phyloP scores from a whole-genome alignment of 2,797 vertebrate genomes.

The Sylvilagus floridanus region DNA sequence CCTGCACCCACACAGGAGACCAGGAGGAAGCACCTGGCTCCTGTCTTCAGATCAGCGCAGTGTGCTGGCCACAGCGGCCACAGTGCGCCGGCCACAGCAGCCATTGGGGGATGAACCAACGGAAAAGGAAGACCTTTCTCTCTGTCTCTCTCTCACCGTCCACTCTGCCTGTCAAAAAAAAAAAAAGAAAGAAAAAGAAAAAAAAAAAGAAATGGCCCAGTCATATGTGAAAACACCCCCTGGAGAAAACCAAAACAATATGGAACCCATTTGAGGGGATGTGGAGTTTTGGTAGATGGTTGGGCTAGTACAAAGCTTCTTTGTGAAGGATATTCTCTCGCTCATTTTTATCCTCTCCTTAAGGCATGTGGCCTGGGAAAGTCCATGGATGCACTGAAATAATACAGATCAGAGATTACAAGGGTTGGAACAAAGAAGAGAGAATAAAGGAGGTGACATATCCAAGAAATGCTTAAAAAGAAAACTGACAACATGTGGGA shows the following conservation, averaged over 20 bases:
- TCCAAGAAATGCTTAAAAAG: slow-evolving; percentile 43
- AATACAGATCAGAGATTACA: slow-evolving; percentile 36
- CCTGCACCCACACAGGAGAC: no score
- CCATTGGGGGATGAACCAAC: no score
- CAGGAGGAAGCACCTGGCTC: no score
- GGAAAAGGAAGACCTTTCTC: no score
- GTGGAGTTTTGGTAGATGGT: background rate
- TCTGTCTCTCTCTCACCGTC: no score
- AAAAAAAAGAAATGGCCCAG: background rate
- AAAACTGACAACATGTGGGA: background rate
- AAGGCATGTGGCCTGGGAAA: background rate
- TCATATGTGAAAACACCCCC: background rate
- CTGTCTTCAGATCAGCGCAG: no score
- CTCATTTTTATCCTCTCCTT: slow-evolving; percentile 4
- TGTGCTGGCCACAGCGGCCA: no score
- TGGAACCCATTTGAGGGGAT: background rate
- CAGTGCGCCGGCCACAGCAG: no score
- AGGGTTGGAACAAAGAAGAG: slow-evolving; percentile 9
- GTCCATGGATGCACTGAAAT: background rate
- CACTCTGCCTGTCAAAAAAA: no score
- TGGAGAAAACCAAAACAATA: background rate
- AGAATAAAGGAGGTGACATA: background rate
- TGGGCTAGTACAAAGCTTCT: background rate
- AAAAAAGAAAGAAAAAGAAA: background rate
- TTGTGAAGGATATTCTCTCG: background rate